A percentile compares a stretch with the other conserved stretches of the same genome.
Evolutionary conservation across 1,140 invertebrate species (phyloP).

Genomic region (Penaeus chinensis): DNA sequence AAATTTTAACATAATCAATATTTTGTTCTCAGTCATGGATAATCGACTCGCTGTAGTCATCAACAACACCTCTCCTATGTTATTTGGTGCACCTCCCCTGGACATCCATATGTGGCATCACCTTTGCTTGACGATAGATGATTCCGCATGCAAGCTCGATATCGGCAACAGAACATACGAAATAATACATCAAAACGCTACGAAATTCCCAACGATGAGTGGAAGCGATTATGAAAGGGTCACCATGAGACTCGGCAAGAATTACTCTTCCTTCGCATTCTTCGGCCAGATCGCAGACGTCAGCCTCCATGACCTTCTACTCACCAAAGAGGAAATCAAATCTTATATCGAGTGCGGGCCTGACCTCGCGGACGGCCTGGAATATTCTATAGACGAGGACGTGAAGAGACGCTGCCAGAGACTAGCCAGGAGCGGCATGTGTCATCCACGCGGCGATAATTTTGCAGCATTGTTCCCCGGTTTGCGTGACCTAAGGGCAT

Average conservation of each 20-base stretch:
- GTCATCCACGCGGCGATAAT: not conserved
- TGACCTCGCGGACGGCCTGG: not conserved
- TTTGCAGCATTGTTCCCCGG: conserved; percentile 22
- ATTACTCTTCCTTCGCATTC: too few relatives aligned
- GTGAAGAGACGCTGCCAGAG: not conserved
- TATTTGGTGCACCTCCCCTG: not conserved
- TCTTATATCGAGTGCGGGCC: not conserved
- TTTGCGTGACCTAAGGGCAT: not conserved
- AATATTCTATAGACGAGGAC: not conserved
- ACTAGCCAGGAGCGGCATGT: not conserved
- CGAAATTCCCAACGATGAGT: not conserved
- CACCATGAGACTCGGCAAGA: too few relatives aligned
- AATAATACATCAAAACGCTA: not conserved
- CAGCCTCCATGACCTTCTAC: too few relatives aligned
- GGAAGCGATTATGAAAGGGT: too few relatives aligned
- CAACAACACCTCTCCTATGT: not conserved
- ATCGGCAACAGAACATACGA: not conserved
- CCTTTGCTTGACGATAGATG: conserved; percentile 2
- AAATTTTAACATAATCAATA: too few relatives aligned
- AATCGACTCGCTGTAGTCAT: not conserved
- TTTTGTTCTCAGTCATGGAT: not conserved
- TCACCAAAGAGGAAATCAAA: too few relatives aligned
- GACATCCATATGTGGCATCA: conserved; percentile 16
- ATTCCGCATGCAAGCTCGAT: not conserved
- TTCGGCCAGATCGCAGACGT: too few relatives aligned